Base-by-base conservation (phyloP, 1,140 invertebrate species). In the Coenobita brevimanus region DNA sequence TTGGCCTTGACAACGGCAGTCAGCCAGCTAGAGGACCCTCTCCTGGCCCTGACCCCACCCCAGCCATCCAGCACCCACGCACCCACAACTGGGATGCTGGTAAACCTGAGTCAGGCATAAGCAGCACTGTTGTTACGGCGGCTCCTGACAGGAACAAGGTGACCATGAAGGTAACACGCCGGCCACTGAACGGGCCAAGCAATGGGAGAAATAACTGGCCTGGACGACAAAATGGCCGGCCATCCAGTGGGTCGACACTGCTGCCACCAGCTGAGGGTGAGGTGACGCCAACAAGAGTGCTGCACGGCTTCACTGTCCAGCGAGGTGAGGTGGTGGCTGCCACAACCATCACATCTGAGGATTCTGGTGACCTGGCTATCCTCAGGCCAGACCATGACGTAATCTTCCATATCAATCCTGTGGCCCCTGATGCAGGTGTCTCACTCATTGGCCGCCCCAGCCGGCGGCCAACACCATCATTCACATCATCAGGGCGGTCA, bases 341-440 rank as follows among this genome's bases (percentile, higher is more conserved):
- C 17, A 71, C 60, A 4, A 87, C 76, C 46, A 71, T 87, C 27
- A 73, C 27, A 21, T 8, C 21, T 30, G 62, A 71, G 10, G 24
- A 69, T 21, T n/a, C n/a, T n/a, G 17, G 33, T 8, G 64, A 80
- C 3, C 30, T 80, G n/a, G 30, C 85, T 10, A 21, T 87, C 24
- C 41, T 87, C 3, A 38, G 75, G 15, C 85, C 85, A 10, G 85
- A 80, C 24, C 85, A 80, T 36, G 76, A 87, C 62, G 85, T 87
- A 27, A 41, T 87, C 30, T 69, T 87, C 36, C 85, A 81, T n/a
- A 81, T 87, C 76, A 80, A 60, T 13, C 85, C 85, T 1, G 57
- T 3, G 17, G 76, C 78, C n/a, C 85, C 76, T 8, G 78, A 71
- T 50, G 41, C 36, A n/a, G 85, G 62, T 3, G 67, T 81, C 0